Base-by-base conservation (phyloP, 2,113 vertebrate species). In the Hippocampus barbouri region DNA sequence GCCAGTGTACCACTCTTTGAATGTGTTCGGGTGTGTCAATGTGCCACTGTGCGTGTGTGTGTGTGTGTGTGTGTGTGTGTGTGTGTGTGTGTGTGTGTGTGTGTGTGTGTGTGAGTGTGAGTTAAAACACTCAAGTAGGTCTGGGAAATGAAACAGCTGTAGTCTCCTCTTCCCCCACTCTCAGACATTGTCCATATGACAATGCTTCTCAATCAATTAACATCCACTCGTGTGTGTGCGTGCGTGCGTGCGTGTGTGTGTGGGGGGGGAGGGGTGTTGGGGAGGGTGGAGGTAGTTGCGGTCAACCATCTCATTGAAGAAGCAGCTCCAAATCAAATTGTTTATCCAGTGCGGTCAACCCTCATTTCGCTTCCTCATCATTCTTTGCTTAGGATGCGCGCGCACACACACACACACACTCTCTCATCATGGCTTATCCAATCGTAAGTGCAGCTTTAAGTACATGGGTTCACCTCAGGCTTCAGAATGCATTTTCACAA, bases 141-240 rank as follows among this genome's bases (percentile, higher is more conserved):
- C 85, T 92, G 88, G 86, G 88, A 91, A 90, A 89, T 85, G 59
- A 89, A 84, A 83, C 92, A 92, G 90, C 92, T 93, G 92, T 86
- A 86, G 79, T 83, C 83, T 82, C 69, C 56, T 73, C 20, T 76
- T 54, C 53, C 68, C 66, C 69, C 66, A 62, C 72, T 74, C 72
- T 83, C 83, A 88, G 82, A 85, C 25, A 67, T 80, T 78, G 85
- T 85, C 89, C 72, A 84, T 90, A 88, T 86, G 45, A 69, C 81
- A 77, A 75, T 20, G 74, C 84, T 87, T 82, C 83, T 91, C 90
- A 91, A 92, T 92, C 91, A 91, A 92, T 93, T 92, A 91, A 78
- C 41, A 59, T 76, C 78, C 71, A 81, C 83, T 90, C 86, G 88
- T 82, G 64, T 85, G 45, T 85, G 14, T 71, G 0, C 77, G 66